Base-by-base conservation (phyloP, 1,140 invertebrate genomes). In the Aphaenogaster ashmeadi region DNA sequence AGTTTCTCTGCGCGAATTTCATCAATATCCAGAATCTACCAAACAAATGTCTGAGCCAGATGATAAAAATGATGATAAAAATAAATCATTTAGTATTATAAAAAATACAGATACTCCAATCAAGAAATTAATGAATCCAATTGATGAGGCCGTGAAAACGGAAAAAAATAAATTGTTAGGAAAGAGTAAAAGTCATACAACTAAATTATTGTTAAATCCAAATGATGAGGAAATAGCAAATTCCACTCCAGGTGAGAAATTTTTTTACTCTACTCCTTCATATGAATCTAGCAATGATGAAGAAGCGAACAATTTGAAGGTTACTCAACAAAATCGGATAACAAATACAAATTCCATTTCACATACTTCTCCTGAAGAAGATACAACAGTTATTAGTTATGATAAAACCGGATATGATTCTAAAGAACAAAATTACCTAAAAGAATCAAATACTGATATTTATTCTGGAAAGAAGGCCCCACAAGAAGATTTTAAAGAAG, bases 101-200 rank as follows among this genome's bases (percentile, higher is more conserved):
- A 36, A 52, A 33, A 38, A 33, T 41, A 13, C 13, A 3, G 15
- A 6, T 72, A 50, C 33, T 7, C 11, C 67, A 69, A 83, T 58
- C 0, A 81, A 72, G 9, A 74, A 83, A 58, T 72, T 72, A 5
- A 47, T 15, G 41, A 4, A 60, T 36, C 54, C 36, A 60, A 50
- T 15, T 47, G 69, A 60, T 27, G 7, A 75, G 3, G 3, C 9
- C 0, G 6, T 7, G 3, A 27, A 72, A 27, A 60, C 1, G 6
- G n/a, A n/a, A 36, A 84, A 5, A 60, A 60, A 11, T 18, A 58
- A 41, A 60, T 38, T 47, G 9, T 36, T 84, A 60, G 80, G 41
- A 18, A 84, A 84, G 8, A 75, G 80, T 50, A 84, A 84, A 13
- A 84, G 41, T 50, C 21, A 58, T 9, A 44, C 9, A 44, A n/a